These are phyloP conservation scores for Mormyrus proboscirostris DNA, from an alignment of 2,797 vertebrate genomes.

Conservation along the genomic window DNA sequence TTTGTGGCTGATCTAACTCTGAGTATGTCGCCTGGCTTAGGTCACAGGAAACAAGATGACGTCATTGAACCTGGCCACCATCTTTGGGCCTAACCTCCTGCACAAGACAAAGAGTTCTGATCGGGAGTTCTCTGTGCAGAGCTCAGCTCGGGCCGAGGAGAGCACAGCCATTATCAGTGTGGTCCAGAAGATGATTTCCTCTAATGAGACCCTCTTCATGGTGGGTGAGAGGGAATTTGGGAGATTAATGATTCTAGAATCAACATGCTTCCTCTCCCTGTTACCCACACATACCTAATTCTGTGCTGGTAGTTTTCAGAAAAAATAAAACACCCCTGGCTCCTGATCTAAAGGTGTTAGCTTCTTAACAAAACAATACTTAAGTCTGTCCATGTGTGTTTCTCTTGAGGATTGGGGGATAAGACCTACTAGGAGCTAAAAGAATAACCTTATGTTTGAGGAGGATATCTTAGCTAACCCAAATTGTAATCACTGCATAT, in stretches of 20 bases:
- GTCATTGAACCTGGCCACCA: slow-evolving; percentile 86
- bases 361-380: neutral
- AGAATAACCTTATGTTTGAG: slow-evolving; percentile 17
- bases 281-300: neutral
- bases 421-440: neutral
- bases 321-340: neutral
- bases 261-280: neutral
- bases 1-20: neutral
- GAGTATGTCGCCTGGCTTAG: slow-evolving; percentile 50
- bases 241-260: neutral
- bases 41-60: slow-evolving; percentile 95
- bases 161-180: slow-evolving; percentile 85
- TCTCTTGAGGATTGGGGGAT: neutral
- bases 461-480: slow-evolving; percentile 9
- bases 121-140: slow-evolving; percentile 93
- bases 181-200: slow-evolving; percentile 85
- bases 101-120: slow-evolving; percentile 92
- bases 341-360: neutral
- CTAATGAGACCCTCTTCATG: slow-evolving; percentile 81
- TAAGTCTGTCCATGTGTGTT: slow-evolving; percentile 19
- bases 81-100: slow-evolving; percentile 90
- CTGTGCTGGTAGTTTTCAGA: neutral
- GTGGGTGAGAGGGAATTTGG: slow-evolving; percentile 55
- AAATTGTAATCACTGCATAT: neutral
- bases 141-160: slow-evolving; percentile 85